Evolutionary conservation across 2,797 vertebrate genomes (phyloP), one percentile per base, ranked within the genome.

Genomic region (Tarsius wallacei): DNA sequence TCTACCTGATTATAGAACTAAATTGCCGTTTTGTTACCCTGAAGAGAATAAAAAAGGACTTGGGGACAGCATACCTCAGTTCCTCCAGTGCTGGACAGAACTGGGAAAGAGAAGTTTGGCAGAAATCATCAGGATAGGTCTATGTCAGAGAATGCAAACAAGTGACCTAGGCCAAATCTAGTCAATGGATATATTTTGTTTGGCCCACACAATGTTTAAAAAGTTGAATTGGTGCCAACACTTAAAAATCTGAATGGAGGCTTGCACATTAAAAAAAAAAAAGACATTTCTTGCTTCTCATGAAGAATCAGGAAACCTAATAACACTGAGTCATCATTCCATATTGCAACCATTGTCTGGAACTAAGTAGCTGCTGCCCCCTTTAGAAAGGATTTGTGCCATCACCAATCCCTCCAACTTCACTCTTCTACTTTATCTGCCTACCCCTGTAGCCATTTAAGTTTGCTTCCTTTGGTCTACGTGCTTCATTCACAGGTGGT

Each of bases 401-500:
- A 12, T 94, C 21, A 53, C 42, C 26, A 74, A 68, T 42, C 21
- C 55, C 28, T 55, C 19, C 26, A 31, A 61, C 42, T 94, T 84
- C 55, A 71, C 42, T 82, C 31, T 21, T 81, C 59, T 81, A 71
- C 59, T 84, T 78, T 55, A 76, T 80, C 71, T 51, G 33, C 26
- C 53, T 82, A 59, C 2, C 47, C 13, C 68, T 89, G 49, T 28
- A 0, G 0, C 59, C 36, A 66, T 66, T 49, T 66, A 47, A 90
- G 42, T 94, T 88, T 71, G 74, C 31, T 31, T 81, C 24, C 76
- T 89, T 51, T 83, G 61, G 76, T 0, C 0, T 9, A 1, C 82
- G 57, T 92, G 22, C 1, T 94, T 96, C 68, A 55, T 85, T 82
- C 9, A 0, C 78, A 99, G 99, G 99, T 99, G 78, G 99, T 99